Percentiles rank a stretch among this genome's conserved stretches.
Conservation (phyloP, 2,888 invertebrate genomes). For the Scelioninae gen. 2 region DNA sequence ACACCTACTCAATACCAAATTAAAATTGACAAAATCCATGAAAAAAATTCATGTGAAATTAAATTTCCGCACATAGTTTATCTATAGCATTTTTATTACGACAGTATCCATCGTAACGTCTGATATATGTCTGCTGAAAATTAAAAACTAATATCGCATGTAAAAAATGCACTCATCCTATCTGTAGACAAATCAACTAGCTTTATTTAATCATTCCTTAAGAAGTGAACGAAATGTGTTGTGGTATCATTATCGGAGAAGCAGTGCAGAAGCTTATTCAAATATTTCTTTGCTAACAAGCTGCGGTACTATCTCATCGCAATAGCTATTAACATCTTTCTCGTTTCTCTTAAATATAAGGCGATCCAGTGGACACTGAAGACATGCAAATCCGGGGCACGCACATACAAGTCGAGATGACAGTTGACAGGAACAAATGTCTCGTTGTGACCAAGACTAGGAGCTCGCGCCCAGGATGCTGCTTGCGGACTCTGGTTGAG, state of each 20-base stretch:
- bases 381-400: constrained; percentile 62
- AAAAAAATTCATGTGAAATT: no score
- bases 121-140: no score
- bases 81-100: no score
- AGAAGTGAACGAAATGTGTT: constrained; percentile 26
- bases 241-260: constrained; percentile 35
- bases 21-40: no score
- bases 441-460: constrained; percentile 72
- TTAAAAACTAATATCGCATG: no score
- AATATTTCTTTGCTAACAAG: constrained; percentile 54
- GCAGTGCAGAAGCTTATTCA: constrained; percentile 53
- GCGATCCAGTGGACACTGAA: constrained; percentile 41
- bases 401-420: constrained; percentile 65
- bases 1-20: no score
- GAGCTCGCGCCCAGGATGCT: constrained; percentile 73
- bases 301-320: constrained; percentile 54
- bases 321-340: constrained; percentile 57
- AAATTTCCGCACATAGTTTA: no score
- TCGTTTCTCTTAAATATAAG: constrained; percentile 44
- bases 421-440: constrained; percentile 74
- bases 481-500: constrained; percentile 71
- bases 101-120: no score
- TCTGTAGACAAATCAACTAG: neutral
- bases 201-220: constrained; percentile 24
- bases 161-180: no score